Conservation (phyloP, 2,113 vertebrate species). For the Cercopithecus mona region DNA sequence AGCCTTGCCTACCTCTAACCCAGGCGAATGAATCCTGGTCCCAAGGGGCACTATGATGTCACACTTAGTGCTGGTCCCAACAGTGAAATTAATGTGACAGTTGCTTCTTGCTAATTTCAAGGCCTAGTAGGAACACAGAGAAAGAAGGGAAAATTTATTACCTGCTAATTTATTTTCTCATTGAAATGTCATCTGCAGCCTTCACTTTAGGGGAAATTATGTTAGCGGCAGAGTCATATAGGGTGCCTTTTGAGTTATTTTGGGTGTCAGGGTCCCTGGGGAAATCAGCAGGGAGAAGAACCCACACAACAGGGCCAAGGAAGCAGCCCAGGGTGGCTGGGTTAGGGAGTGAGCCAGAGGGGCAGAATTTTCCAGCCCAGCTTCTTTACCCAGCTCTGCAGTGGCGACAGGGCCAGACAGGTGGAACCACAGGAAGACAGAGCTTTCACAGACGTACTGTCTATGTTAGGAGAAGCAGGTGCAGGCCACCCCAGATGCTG, state of each 20-base stretch:
- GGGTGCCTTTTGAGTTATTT: neutral
- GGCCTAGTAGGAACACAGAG: constrained; percentile 43
- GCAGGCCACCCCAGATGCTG: neutral
- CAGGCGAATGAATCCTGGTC: neutral
- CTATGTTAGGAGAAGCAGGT: neutral
- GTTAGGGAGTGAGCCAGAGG: neutral
- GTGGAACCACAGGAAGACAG: neutral
- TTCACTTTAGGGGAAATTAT: neutral
- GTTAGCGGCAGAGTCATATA: neutral
- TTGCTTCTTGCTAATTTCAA: constrained; percentile 44
- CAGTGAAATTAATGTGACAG: neutral
- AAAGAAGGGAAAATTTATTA: constrained; percentile 51
- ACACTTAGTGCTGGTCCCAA: neutral
- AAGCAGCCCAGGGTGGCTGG: neutral
- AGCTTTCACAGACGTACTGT: neutral
- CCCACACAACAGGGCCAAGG: neutral
- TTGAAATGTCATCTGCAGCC: neutral
- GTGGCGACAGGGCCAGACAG: neutral
- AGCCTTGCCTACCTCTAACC: neutral
- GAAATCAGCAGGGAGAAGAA: constrained; percentile 1
- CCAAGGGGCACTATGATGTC: neutral
- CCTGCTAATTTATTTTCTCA: constrained; percentile 49
- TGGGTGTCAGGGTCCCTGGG: neutral
- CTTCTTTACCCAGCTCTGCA: neutral
- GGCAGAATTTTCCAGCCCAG: neutral